These are phyloP conservation scores for Notodonta dromedarius DNA, from an alignment of 2,888 invertebrate genomes.

Conservation along the genomic window DNA sequence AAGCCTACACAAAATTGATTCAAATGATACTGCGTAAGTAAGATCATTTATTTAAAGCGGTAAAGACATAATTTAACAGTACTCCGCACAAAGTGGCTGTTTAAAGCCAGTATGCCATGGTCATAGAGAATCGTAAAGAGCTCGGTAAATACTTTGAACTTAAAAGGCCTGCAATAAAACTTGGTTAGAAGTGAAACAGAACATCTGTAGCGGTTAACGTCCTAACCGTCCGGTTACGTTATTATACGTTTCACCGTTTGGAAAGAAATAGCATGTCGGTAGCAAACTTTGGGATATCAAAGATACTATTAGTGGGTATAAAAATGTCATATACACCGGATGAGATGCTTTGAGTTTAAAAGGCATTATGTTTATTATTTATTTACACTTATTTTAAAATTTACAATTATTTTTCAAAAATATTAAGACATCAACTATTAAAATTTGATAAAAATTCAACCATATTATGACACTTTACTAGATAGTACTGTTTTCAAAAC, in stretches of 20 bases:
- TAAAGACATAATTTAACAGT: not conserved
- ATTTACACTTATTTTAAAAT: too few relatives aligned
- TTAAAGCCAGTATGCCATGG: not conserved
- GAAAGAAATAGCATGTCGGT: not conserved
- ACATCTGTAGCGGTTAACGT: constrained; percentile 9
- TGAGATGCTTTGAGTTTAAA: too few relatives aligned
- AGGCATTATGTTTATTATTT: too few relatives aligned
- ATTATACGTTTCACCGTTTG: not conserved
- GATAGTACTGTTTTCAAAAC: too few relatives aligned
- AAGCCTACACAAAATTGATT: not conserved
- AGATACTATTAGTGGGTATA: too few relatives aligned
- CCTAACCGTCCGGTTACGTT: not conserved
- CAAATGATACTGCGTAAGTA: not conserved
- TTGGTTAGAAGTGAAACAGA: constrained; percentile 5
- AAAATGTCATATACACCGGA: too few relatives aligned
- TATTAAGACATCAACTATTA: too few relatives aligned
- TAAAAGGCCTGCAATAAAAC: constrained; percentile 11
- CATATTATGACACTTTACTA: too few relatives aligned
- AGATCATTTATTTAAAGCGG: not conserved
- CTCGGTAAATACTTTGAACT: constrained; percentile 2
- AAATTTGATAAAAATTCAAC: too few relatives aligned
- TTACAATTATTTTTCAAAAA: too few relatives aligned
- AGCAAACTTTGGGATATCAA: not conserved
- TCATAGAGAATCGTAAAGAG: constrained; percentile 3
- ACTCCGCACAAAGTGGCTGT: not conserved